Evolutionary conservation across 2,113 vertebrate species (phyloP).

Genomic region (Edolisoma coerulescens): DNA sequence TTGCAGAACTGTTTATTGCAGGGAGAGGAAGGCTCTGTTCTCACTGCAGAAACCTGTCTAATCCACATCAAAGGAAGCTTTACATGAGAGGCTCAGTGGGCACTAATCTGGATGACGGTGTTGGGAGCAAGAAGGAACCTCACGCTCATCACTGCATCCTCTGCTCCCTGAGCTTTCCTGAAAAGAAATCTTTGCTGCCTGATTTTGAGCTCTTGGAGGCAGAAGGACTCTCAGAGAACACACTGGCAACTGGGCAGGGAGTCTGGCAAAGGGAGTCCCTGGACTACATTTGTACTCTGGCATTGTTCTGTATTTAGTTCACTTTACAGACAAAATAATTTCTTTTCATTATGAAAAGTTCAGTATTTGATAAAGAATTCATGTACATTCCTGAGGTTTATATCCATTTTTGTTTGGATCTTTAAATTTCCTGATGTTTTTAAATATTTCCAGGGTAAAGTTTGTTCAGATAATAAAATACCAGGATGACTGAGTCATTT

Average conservation of each 20-base stretch:
- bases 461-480: background rate
- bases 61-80: background rate
- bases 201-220: background rate
- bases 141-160: background rate
- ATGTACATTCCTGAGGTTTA: accelerated
- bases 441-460: background rate
- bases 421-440: background rate
- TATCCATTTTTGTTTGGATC: background rate
- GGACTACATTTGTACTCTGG: background rate
- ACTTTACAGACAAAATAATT: background rate
- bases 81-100: background rate
- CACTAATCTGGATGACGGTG: background rate
- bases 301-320: background rate
- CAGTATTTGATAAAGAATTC: background rate
- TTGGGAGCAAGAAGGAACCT: background rate
- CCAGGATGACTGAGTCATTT: background rate
- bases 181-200: background rate
- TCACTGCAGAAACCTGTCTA: background rate
- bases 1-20: background rate
- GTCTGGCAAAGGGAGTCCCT: background rate
- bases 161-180: background rate
- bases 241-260: background rate
- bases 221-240: background rate
- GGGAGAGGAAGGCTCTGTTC: background rate
- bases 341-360: background rate